Percentiles rank a stretch among this genome's conserved stretches.
Evolutionary conservation across 2,113 vertebrate genomes (phyloP).

Genomic region (Neotragus moschatus): DNA sequence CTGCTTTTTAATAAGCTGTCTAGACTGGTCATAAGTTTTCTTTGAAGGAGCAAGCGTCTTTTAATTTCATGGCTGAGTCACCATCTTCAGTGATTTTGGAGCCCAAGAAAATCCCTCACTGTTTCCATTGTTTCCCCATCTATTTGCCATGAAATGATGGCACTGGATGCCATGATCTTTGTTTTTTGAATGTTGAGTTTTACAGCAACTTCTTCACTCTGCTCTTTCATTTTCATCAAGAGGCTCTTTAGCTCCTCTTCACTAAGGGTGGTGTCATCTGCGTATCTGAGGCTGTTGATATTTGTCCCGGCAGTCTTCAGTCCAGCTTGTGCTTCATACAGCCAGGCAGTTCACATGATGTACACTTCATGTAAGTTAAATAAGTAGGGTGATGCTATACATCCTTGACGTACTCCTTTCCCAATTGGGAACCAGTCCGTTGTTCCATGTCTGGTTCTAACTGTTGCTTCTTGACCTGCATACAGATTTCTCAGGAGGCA

Average conservation of each 20-base stretch:
- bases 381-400: neutral
- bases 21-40: neutral
- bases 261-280: neutral
- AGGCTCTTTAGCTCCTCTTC: neutral
- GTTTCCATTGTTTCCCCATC: neutral
- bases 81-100: neutral
- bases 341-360: neutral
- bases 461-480: neutral
- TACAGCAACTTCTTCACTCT: neutral
- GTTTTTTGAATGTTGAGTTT: neutral
- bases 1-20: neutral
- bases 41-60: neutral
- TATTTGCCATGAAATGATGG: neutral
- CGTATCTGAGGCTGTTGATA: neutral
- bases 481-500: neutral
- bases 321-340: neutral
- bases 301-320: neutral
- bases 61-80: neutral
- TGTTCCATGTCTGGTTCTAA: neutral
- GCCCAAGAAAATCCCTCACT: neutral
- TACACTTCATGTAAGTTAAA: neutral
- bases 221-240: neutral
- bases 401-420: neutral
- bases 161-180: neutral
- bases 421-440: accelerated